Evolutionary conservation across 2,888 invertebrate genomes (phyloP).

Genomic region (Drosophila koepferae): DNA sequence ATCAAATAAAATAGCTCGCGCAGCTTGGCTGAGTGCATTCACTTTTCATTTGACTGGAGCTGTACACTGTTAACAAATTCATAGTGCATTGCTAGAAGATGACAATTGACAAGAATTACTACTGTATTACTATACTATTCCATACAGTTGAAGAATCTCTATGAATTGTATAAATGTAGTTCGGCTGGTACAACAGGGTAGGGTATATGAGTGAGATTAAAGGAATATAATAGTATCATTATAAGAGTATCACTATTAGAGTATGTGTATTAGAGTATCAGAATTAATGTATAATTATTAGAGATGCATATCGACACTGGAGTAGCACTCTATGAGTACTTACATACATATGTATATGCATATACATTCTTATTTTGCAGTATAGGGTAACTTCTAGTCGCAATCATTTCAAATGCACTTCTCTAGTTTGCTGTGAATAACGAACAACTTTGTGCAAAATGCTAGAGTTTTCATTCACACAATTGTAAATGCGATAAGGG

Average conservation of each 20-base stretch:
- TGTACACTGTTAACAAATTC: conserved; percentile 49
- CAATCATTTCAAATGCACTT: background rate
- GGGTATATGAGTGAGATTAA: background rate
- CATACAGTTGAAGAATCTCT: background rate
- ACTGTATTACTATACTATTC: no score
- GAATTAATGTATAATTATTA: background rate
- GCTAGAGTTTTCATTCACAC: conserved; percentile 22
- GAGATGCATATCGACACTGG: no score
- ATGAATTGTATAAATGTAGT: background rate
- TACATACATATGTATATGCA: no score
- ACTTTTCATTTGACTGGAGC: conserved; percentile 62
- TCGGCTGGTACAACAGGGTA: background rate
- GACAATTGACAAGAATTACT: background rate
- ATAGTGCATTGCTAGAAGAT: conserved; percentile 2
- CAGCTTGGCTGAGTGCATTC: conserved; percentile 70
- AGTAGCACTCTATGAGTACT: no score
- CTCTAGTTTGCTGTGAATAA: background rate
- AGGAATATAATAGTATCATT: background rate
- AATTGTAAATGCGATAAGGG: conserved; percentile 23
- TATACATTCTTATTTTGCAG: no score
- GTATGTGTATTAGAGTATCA: background rate
- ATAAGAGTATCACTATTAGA: background rate
- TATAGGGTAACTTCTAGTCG: conserved; percentile 1
- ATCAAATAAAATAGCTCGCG: conserved; percentile 74
- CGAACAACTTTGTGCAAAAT: conserved; percentile 15